Base-by-base conservation (phyloP, 2,113 vertebrate genomes). In the Pogona vitticeps region DNA sequence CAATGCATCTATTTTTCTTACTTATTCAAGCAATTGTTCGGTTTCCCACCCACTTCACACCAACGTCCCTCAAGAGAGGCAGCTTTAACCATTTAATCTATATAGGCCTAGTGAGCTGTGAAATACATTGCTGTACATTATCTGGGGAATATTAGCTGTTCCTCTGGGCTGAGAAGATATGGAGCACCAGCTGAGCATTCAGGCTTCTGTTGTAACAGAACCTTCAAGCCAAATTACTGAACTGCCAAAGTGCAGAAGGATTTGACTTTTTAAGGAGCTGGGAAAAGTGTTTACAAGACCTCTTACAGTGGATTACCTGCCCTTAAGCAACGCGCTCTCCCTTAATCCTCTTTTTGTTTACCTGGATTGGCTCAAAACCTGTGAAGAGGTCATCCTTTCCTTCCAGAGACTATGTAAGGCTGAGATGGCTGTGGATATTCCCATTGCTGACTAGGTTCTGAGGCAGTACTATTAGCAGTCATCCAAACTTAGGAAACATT, bases 221-320 rank as follows among this genome's bases (percentile, higher is more conserved):
- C 40, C 80, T 79, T 90, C 79, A 79, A 85, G 71, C 86, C 92
- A 94, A 93, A 87, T 70, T 52, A 63, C n/a, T 28, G n/a, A 76
- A 42, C 76, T 42, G 36, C 36, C 33, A 72, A 86, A 52, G 28
- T n/a, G 46, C 77, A 79, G 38, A 86, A 80, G 8, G 38, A 26
- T 72, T 12, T 42, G 40, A 7, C 79, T 86, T 67, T 59, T 6
- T 67, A 68, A 82, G 71, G 46, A 63, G 61, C 15, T 33, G 17
- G 36, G 52, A 75, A 80, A 17, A 26, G 23, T 59, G 18, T 67
- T 82, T 67, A 82, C 31, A 63, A 73, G 67, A 80, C 8, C 36
- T 79, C 68, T 72, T 72, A 40, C 33, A 18, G 9, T 33, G 33
- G 68, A 71, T 71, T 83, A 83, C 46, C 70, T 72, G 68, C n/a